Evolutionary conservation across 2,888 invertebrate genomes (phyloP).

Genomic region (Tenthredo amoena): DNA sequence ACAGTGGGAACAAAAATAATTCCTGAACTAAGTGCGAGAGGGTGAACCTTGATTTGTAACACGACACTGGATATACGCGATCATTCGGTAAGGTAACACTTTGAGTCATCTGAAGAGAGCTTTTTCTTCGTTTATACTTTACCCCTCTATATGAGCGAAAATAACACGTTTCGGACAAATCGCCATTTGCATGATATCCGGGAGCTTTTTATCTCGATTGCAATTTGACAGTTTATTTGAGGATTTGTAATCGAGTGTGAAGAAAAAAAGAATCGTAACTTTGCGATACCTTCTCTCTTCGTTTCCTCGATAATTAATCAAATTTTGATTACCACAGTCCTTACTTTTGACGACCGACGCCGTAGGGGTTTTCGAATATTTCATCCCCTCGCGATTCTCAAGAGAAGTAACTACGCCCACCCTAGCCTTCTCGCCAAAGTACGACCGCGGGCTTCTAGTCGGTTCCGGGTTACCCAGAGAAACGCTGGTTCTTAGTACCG

Average conservation of each 20-base stretch:
- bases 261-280: background rate
- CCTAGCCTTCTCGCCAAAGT: background rate
- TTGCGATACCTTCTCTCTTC: background rate
- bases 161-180: background rate
- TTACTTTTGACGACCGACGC: background rate
- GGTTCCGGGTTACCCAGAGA: slow-evolving; percentile 5
- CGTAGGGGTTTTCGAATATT: background rate
- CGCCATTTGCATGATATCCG: slow-evolving; percentile 14
- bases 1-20: background rate
- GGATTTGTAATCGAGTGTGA: background rate
- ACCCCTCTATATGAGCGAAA: background rate
- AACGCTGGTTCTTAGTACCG: slow-evolving; percentile 14
- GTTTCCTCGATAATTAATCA: background rate
- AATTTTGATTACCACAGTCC: background rate
- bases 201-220: background rate
- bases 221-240: background rate
- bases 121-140: background rate
- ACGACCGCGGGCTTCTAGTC: background rate
- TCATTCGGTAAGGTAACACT: background rate
- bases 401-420: background rate
- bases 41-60: background rate
- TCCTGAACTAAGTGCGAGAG: background rate
- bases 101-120: background rate
- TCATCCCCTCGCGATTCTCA: background rate
- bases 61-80: background rate